Evolutionary conservation across 2,797 vertebrate species (phyloP), one percentile per base, ranked within the genome.

Genomic region (Oceanodroma leucorhoa): DNA sequence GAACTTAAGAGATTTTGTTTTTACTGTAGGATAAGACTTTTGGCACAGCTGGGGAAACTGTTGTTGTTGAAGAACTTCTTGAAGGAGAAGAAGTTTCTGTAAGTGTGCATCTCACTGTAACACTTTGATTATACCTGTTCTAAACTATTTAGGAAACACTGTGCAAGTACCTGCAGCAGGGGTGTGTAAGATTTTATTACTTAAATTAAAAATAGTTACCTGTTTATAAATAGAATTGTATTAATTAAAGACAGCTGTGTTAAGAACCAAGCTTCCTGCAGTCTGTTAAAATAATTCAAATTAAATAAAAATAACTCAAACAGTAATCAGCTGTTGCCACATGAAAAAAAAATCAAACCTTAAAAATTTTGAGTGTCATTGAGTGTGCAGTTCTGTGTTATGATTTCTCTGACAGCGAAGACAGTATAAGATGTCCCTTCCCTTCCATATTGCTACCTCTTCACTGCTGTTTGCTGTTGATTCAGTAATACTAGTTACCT

Each of bases 21-120:
- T 90, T 71, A 45, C 95, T 94, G 12, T 86, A 99, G 99, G 98
- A 99, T 54, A 97, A 98, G 96, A 97, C 98, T 9, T 99, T 99
- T 70, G 99, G 99, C 84, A 92, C 98, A 9, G 99, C 99, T 10
- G 99, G 99, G 46, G 99, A 99, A 87, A 99, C 99, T 0, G 97
- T 99, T 89, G 99, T 99, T 90, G 98, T 99, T 41, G 99, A 99
- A 93, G 99, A 99, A 92, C 98, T 99, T 32, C 98, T 99, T 32
- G 99, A 99, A 87, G 99, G 99, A 92, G 99, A 99, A 97, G 99
- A 99, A 93, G 98, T 99, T 71, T 99, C 99, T 87, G 99, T 99
- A 97, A 48, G 98, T 98, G 87, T 66, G 51, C 50, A 70, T 76
- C 53, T 90, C 43, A 16, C 54, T 91, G 10, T 41, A 80, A 55